phyloP scores from a whole-genome alignment of 1,140 invertebrate species.

The Scaptomyza hsui region DNA sequence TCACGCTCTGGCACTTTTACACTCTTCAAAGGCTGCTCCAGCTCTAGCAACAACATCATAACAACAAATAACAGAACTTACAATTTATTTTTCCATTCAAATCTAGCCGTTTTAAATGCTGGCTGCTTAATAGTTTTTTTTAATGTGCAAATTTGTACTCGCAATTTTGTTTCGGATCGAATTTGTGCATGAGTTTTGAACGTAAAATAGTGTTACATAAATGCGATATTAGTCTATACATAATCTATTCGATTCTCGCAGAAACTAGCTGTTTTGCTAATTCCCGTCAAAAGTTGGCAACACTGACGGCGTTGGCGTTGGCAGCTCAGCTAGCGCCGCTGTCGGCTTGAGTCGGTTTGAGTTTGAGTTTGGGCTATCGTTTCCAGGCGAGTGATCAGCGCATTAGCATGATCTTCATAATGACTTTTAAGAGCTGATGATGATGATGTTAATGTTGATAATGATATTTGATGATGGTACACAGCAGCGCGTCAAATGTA shows the following conservation, averaged over 20 bases:
- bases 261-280: neutral
- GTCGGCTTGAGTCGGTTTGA: constrained; percentile 6
- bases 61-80: constrained; percentile 15
- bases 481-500: constrained; percentile 7
- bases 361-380: constrained; percentile 41
- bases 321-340: constrained; percentile 38
- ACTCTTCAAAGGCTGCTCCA: constrained; percentile 24
- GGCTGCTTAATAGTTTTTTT: no score
- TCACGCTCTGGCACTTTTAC: constrained; percentile 25
- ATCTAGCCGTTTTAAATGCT: neutral
- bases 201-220: neutral
- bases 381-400: constrained; percentile 75
- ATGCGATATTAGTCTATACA: neutral
- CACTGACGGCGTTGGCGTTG: constrained; percentile 9
- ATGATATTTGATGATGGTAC: constrained; percentile 6
- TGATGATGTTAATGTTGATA: constrained; percentile 17
- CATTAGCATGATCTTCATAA: constrained; percentile 66
- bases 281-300: neutral
- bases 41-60: constrained; percentile 35
- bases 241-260: neutral
- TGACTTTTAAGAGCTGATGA: constrained; percentile 9
- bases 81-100: no score
- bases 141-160: neutral
- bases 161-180: neutral
- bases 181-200: neutral